Percentiles rank a stretch among this genome's conserved stretches.
Evolutionary conservation across 2,888 invertebrate genomes (phyloP).

Genomic region (Tipula helvola): DNA sequence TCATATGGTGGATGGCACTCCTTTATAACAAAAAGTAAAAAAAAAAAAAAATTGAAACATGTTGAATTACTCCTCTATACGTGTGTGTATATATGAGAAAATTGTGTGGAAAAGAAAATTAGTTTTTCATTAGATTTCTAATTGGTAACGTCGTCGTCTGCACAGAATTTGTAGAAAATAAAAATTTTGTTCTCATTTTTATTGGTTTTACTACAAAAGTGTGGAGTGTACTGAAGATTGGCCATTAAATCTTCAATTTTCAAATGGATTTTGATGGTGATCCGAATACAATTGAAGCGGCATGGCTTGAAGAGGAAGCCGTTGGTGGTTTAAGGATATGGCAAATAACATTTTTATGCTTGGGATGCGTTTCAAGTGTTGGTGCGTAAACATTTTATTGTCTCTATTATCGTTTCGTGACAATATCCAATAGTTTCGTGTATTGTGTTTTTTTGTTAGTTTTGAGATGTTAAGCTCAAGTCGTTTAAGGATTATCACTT

Average conservation of each 20-base stretch:
- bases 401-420: not conserved
- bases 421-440: not conserved
- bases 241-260: not conserved
- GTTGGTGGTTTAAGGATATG: constrained; percentile 61
- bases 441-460: not conserved
- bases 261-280: constrained; percentile 7
- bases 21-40: not conserved
- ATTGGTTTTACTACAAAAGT: not conserved
- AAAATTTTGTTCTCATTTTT: not conserved
- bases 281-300: constrained; percentile 24
- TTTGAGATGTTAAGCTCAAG: not conserved
- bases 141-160: not conserved
- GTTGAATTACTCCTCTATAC: not conserved
- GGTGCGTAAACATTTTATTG: constrained; percentile 35
- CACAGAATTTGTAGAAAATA: not conserved
- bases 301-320: constrained; percentile 61
- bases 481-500: not conserved
- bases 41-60: not conserved
- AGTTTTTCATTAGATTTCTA: constrained; percentile 4
- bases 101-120: not conserved
- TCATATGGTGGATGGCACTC: constrained; percentile 5
- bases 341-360: constrained; percentile 65
- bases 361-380: constrained; percentile 47
- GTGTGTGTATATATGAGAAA: not conserved
- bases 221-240: not conserved